Base-by-base conservation (phyloP, 2,113 vertebrate species). In the Pygoscelis adeliae region DNA sequence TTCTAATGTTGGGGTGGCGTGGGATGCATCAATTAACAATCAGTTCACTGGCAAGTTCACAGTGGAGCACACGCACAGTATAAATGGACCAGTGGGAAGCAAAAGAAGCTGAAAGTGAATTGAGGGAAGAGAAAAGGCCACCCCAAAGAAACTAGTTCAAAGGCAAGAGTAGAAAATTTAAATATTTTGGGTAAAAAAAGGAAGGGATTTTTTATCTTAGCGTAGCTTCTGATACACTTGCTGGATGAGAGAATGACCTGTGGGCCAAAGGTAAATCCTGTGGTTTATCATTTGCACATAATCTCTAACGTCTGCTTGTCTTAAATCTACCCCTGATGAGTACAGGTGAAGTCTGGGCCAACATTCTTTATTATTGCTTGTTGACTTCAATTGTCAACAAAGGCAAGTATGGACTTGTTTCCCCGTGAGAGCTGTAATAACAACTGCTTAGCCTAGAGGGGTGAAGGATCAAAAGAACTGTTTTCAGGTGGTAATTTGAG, bases 281-380 rank as follows among this genome's bases (percentile, higher is more conserved):
- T 61, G 40, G 46, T 94, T 87, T 93, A 94, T 34, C 30, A 84
- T 87, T 91, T 88, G 50, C 46, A 87, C 36, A 70, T 90, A 55
- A 89, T 36, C 93, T 83, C 92, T 61, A 21, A 80, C 55, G 2
- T 42, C 61, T 89, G 46, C 53, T 74, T 79, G 47, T 70, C 9
- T 91, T 91, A 90, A 94, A 83, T 61, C 67, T 55, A 36, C 21
- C 36, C 44, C 71, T 77, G 76, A 80, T 42, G 81, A 79, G 69
- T 82, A 82, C 50, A 97, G 96, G 96, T 94, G 94, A 97, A 96
- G 89, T 88, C 94, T 93, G 83, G 86, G 87, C 90, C 96, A 93
- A 95, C 92, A 86, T 96, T 97, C 85, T 74, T 94, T 74, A 79
- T 84, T 93, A 70, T 32, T 93, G 69, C 86, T 76, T 91, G 78